Evolutionary conservation across 2,888 invertebrate genomes (phyloP), one percentile per base, ranked within the genome.

Genomic region (Lepidocyrtinus sp.): DNA sequence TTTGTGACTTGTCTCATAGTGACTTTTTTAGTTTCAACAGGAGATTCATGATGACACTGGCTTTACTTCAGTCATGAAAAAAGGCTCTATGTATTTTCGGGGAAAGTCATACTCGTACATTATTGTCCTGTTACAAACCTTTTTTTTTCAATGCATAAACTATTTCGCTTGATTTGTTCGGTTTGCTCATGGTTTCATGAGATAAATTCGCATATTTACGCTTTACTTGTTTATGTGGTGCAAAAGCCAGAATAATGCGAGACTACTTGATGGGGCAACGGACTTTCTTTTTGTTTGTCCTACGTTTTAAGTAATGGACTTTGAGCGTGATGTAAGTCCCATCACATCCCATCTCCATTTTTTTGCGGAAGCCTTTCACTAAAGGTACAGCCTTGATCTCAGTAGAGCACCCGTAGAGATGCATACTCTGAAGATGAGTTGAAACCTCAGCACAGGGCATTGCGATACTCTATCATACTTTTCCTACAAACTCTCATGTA

Each of bases 121-220:
- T 12, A 5, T 36, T 36, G 5, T 12, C 36, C 12, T 36, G 5
- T 36, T 36, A 36, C 36, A 55, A 55, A 55, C 2, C 55, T 55
- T 55, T 5, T 17, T n/a, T 55, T 9, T 55, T 55, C n/a, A 55
- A 15, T 9, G n/a, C 17, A n/a, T n/a, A n/a, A n/a, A n/a, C n/a
- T n/a, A 55, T 55, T 55, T n/a, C 55, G n/a, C 7, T 55, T 55
- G n/a, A 55, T 55, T 55, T 17, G 15, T 15, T 55, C 5, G 17
- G 2, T n/a, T n/a, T 15, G 9, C 55, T 55, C 55, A 55, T 55
- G 55, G 55, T 55, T 55, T 55, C 55, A n/a, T n/a, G 55, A 55
- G 55, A 55, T 55, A 55, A 55, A 55, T 55, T 55, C 55, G 55
- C 55, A 55, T 55, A 55, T 55, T 55, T 55, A 55, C 55, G 55